A percentile compares a stretch with the other conserved stretches of the same genome.
Conservation (phyloP, 2,888 invertebrate species). For the Autographa pulchrina region DNA sequence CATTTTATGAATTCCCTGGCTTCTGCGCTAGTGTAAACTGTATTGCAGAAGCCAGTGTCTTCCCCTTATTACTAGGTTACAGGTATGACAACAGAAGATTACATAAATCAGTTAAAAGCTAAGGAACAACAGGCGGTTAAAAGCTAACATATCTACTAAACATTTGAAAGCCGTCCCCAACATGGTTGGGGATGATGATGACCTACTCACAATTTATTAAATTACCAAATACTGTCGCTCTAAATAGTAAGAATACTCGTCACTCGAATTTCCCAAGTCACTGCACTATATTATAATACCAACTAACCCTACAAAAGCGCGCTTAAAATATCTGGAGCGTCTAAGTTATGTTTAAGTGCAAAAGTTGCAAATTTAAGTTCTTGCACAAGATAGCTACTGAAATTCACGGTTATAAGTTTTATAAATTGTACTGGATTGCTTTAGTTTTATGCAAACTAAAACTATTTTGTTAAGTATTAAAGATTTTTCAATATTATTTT, state of each 20-base stretch:
- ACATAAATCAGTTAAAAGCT: too few species aligned
- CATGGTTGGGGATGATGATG: too few species aligned
- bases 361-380: conserved; percentile 54
- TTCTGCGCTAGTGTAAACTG: too few species aligned
- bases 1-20: too few species aligned
- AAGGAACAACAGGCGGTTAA: too few species aligned
- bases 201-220: neutral
- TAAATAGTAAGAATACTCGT: neutral
- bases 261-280: conserved; percentile 35
- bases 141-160: too few species aligned
- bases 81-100: too few species aligned
- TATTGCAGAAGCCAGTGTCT: too few species aligned
- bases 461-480: conserved; percentile 39
- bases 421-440: conserved; percentile 40
- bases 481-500: neutral
- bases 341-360: conserved; percentile 58
- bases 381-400: conserved; percentile 42
- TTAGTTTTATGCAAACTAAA: conserved; percentile 32
- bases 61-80: too few species aligned
- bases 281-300: conserved; percentile 45
- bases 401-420: conserved; percentile 47
- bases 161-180: too few species aligned
- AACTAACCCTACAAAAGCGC: conserved; percentile 49
- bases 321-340: conserved; percentile 52
- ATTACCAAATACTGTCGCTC: neutral